Base-by-base conservation (phyloP, 1,140 invertebrate species). In the Drosophila grimshawi region DNA sequence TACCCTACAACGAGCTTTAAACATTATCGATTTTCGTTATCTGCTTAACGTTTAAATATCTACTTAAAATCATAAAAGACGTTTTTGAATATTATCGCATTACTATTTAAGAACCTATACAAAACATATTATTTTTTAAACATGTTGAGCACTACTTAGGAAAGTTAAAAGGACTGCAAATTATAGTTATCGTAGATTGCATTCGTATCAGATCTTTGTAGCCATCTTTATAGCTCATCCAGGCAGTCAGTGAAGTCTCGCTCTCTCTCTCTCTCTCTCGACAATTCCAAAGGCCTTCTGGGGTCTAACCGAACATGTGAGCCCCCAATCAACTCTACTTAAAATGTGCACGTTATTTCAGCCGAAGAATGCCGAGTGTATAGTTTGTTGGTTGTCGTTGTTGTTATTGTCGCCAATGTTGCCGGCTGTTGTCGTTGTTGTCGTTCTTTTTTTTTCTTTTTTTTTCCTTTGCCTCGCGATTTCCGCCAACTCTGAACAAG, bases 301-400 rank as follows among this genome's bases (percentile, higher is more conserved):
- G 27, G 7, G 39, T 10, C 51, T 43, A 10, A n/a, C 37, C 39
- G 41, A 46, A 80, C 53, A 65, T 80, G 60, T 68, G 62, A 68
- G 56, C 51, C 57, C 76, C 74, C 59, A 88, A 82, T 74, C 80
- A 86, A 83, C 74, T 88, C 80, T 67, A 88, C 80, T 83, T 83
- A 82, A 83, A 64, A 77, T 86, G 73, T 86, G 78, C 81, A 86
- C 81, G 76, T 86, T 79, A 69, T 81, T 86, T 79, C 80, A 63
- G 79, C 41, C 63, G 66, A 82, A 86, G 82, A 81, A 86, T 86
- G 75, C 80, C 27, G 52, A 52, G 41, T 68, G 57, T 68, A 35
- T 53, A 46, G 41, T 70, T 48, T 35, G 63, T 65, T 43, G 39
- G 39, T 67, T 52, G 68, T 59, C 62, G 48, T 66, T 37, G 45